phyloP scores from a whole-genome alignment of 2,888 invertebrate species.

The Conops quadrifasciatus region DNA sequence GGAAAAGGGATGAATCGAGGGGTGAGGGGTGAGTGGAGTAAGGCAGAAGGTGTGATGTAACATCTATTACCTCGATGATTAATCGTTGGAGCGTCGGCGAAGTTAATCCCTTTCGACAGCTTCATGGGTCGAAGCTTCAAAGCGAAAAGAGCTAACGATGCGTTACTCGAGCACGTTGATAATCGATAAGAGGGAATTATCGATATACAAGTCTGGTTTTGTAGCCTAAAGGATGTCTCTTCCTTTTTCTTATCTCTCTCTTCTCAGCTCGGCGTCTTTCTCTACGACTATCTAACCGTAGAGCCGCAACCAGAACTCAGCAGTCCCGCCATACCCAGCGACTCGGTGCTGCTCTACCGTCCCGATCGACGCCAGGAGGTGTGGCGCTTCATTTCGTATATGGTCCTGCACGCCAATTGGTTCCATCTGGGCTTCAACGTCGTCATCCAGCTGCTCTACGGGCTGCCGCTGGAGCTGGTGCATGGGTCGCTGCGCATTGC shows the following conservation, averaged over 20 bases:
- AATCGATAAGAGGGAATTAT: no score
- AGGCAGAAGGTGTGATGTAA: no score
- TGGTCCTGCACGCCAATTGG: conserved; percentile 96
- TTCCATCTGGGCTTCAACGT: conserved; percentile 95
- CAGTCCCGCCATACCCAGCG: conserved; percentile 91
- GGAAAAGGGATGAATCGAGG: no score
- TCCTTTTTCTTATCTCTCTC: conserved; percentile 19
- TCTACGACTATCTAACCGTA: conserved; percentile 81
- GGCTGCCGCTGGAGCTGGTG: conserved; percentile 94
- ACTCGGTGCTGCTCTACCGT: conserved; percentile 92
- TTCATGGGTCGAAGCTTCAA: no score
- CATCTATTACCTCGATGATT: no score
- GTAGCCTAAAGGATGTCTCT: no score
- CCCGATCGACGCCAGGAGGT: conserved; percentile 90
- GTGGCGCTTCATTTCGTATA: conserved; percentile 94
- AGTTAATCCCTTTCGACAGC: no score
- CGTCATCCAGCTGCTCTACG: conserved; percentile 91
- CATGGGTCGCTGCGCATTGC: conserved; percentile 90
- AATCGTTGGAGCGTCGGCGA: no score
- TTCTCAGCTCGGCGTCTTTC: conserved; percentile 85
- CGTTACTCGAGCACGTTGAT: no score
- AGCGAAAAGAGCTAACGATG: no score
- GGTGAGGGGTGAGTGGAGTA: no score
- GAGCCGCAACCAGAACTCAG: conserved; percentile 77
- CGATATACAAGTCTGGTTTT: no score